phyloP scores from a whole-genome alignment of 2,113 vertebrate species.

The Apaloderma vittatum region DNA sequence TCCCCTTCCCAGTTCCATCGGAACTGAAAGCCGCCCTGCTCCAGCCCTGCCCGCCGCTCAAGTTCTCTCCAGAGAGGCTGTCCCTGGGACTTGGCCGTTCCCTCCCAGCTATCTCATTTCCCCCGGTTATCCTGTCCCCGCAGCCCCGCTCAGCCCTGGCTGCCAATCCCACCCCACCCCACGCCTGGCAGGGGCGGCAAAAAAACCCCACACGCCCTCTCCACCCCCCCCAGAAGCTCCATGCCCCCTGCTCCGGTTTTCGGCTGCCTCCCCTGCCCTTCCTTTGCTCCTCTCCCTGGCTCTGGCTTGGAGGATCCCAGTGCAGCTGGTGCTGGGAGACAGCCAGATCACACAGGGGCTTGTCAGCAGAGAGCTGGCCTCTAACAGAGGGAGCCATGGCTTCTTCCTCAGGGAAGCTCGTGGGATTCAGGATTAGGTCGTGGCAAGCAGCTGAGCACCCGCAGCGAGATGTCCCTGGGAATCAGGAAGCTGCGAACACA shows the following conservation, averaged over 20 bases:
- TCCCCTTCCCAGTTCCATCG: not conserved
- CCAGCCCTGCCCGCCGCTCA: not conserved
- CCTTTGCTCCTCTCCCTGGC: accelerated
- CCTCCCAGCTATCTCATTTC: not conserved
- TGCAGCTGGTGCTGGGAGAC: not conserved
- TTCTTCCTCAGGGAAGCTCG: not conserved
- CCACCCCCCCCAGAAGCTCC: not conserved
- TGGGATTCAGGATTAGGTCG: not conserved
- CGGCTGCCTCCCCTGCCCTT: not conserved
- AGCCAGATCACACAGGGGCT: not conserved
- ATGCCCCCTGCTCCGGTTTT: not conserved
- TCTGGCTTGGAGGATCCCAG: not conserved
- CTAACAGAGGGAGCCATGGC: accelerated
- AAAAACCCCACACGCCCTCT: not conserved
- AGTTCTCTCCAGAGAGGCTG: not conserved
- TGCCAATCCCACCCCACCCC: not conserved
- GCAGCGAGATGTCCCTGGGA: not conserved
- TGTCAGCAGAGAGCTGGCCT: not conserved
- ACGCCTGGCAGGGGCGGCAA: not conserved
- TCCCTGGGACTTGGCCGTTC: not conserved
- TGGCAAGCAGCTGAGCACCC: not conserved
- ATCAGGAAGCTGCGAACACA: not conserved
- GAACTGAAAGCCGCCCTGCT: not conserved
- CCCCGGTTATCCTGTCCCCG: accelerated
- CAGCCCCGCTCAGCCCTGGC: accelerated